Evolutionary conservation across 2,797 vertebrate genomes (phyloP), one percentile per base, ranked within the genome.

Genomic region (Tokudaia tokunoshimensis): DNA sequence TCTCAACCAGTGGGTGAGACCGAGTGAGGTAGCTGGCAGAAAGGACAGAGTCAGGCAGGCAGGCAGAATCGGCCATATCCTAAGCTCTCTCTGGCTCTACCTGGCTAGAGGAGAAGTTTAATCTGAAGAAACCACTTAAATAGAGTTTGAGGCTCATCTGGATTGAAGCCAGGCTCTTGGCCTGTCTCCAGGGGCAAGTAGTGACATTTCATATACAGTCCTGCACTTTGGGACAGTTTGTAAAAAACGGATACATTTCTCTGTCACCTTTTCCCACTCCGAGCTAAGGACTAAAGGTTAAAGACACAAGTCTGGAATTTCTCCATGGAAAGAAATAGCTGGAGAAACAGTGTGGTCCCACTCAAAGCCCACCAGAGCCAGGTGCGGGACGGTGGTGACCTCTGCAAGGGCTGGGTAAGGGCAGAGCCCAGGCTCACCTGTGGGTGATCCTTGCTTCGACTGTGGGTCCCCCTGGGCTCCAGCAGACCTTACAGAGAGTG

Each of bases 391-490:
- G 3, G 29, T 31, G 52, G 37, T 59, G 15, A 37, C n/a, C 52
- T 75, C n/a, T 19, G 15, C 0, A 1, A 0, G 31, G 61, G 44
- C 59, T 6, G 3, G 37, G 86, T 37, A 0, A 0, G 67, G 86
- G 88, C 41, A 59, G 93, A 55, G 0, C 91, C 65, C 7, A n/a
- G 20, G 79, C 98, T 98, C 96, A 99, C 99, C 98, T 98, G 98
- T 98, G 63, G 99, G 99, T 63, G 99, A 99, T 96, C 98, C 98
- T 97, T 98, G 99, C 98, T 99, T 99, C 31, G 98, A 98, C 96
- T 99, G 99, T 29, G 98, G 96, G 93, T 99, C 99, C 98, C 99
- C 98, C 98, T 99, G 99, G 90, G 99, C 99, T 24, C 99, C 99
- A 0, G 99, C 99, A 74, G 99, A 99, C 98, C 99, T 99, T 96